Evolutionary conservation across 2,797 vertebrate genomes (phyloP), one percentile per base, ranked within the genome.

Genomic region (Sphenopsis melanotis): DNA sequence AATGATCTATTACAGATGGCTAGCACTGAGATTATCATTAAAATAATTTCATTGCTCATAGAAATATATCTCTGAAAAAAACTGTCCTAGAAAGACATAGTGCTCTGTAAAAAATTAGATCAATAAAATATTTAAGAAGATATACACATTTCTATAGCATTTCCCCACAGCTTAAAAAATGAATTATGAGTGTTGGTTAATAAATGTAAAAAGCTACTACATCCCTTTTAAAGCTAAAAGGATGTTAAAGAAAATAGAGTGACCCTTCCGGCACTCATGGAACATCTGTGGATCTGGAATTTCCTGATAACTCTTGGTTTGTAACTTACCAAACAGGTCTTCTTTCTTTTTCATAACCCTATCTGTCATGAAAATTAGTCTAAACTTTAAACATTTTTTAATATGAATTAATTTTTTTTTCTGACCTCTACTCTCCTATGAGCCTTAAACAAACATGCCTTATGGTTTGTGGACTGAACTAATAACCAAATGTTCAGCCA

Each of bases 241-340:
- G 37, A 72, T 71, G 29, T 85, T 46, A 92, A 79, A 78, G 17
- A 12, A 76, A 81, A 74, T 16, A 46, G 6, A 37, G 4, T 78
- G 27, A 69, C 29, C 14, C 27, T 81, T 60, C 49, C 1, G 0
- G 27, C 47, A 20, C 24, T 37, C 4, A 1, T 39, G 66, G 57
- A 88, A 86, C 55, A 93, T 81, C 93, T 92, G 87, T 86, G 65
- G 34, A 91, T 93, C 32, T 87, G 52, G 87, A 90, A 92, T 93
- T 93, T 96, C 87, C 89, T 91, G 79, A 14, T 77, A 79, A 59
- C 27, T 91, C 16, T 61, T 60, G 21, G 64, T 74, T 83, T 92
- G 15, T 68, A 93, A 68, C 42, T 56, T 92, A 92, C 30, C n/a
- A 26, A 92, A 85, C 72, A 85, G 52, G 24, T 86, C 86, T 89